phyloP scores from a whole-genome alignment of 2,113 vertebrate genomes.

The Neodontobutis hainanensis region DNA sequence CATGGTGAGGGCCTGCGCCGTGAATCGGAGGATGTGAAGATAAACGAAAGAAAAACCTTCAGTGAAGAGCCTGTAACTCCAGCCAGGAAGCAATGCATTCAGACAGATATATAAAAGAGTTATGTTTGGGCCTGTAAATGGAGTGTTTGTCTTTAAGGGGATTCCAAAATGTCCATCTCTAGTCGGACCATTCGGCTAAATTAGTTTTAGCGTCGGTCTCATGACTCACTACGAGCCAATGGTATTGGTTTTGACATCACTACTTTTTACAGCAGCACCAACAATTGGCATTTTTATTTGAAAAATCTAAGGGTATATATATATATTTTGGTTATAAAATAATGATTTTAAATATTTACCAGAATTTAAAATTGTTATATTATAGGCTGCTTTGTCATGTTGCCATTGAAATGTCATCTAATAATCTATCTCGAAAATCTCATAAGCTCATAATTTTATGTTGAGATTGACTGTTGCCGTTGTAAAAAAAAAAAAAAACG shows the following conservation, averaged over 20 bases:
- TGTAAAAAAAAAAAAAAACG: too few relatives aligned
- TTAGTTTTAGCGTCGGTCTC: not conserved
- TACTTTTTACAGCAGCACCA: not conserved
- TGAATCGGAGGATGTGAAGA: slow-evolving; percentile 48
- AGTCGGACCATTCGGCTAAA: not conserved
- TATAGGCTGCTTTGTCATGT: too few relatives aligned
- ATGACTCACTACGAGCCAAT: not conserved
- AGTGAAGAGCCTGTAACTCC: slow-evolving; percentile 72
- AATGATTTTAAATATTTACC: too few relatives aligned
- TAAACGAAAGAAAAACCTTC: slow-evolving; percentile 83
- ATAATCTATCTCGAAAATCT: too few relatives aligned
- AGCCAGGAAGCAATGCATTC: slow-evolving; percentile 83
- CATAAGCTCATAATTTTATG: too few relatives aligned
- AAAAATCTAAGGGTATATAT: not conserved
- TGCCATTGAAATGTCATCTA: too few relatives aligned
- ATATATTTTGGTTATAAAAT: too few relatives aligned
- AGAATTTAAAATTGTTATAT: too few relatives aligned
- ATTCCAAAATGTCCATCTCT: not conserved
- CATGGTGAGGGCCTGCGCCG: slow-evolving; percentile 11
- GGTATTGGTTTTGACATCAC: too few relatives aligned
- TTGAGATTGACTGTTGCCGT: too few relatives aligned
- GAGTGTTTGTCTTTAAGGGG: not conserved
- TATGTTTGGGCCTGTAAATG: not conserved
- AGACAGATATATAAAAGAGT: slow-evolving; percentile 89
- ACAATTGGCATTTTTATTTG: not conserved